Conservation (phyloP, 2,113 vertebrate genomes). For the Nestor notabilis region DNA sequence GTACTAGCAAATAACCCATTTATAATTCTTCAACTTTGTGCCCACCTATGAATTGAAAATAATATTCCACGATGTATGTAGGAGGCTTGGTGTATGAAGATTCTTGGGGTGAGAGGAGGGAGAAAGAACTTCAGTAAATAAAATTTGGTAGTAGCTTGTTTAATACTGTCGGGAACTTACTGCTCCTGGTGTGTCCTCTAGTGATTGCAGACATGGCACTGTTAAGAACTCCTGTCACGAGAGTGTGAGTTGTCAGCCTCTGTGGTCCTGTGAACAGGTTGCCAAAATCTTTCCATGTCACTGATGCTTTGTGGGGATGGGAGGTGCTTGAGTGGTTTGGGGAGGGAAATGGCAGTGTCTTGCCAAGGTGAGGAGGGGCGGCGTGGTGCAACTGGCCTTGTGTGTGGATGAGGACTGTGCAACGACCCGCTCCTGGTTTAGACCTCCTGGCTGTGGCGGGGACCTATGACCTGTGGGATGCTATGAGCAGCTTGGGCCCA, state of each 20-base stretch:
- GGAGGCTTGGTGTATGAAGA: neutral
- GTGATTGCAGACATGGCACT: rapidly evolving
- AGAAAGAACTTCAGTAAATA: neutral
- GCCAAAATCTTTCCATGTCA: neutral
- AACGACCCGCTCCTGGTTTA: neutral
- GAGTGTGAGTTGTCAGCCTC: neutral
- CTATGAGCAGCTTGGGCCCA: neutral
- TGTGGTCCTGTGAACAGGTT: neutral
- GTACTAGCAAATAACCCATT: neutral
- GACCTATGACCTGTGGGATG: neutral
- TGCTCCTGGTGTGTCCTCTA: neutral
- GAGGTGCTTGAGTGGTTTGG: neutral
- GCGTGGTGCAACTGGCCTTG: neutral
- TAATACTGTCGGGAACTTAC: neutral
- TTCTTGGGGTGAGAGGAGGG: neutral
- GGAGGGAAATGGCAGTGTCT: neutral
- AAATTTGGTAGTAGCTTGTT: neutral
- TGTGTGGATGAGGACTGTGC: rapidly evolving
- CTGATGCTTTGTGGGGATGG: rapidly evolving
- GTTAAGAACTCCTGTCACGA: neutral
- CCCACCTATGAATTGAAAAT: neutral
- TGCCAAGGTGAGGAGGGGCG: rapidly evolving
- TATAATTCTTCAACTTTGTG: neutral
- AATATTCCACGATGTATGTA: neutral
- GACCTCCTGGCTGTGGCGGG: neutral